phyloP scores from a whole-genome alignment of 2,797 vertebrate species.

The Rhynchonycteris naso region DNA sequence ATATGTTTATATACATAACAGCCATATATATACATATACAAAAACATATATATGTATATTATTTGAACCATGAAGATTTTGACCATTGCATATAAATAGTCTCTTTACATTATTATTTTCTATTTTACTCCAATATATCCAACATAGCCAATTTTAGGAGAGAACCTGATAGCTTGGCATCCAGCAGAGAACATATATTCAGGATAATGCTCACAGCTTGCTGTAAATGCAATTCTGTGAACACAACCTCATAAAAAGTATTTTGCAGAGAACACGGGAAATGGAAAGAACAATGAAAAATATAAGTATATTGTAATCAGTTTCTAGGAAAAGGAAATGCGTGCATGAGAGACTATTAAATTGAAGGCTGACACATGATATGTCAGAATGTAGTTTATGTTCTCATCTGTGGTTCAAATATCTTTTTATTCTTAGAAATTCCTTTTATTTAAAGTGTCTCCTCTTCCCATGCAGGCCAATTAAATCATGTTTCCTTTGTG shows the following conservation, averaged over 20 bases:
- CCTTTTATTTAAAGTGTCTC: constrained; percentile 31
- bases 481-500: constrained; percentile 50
- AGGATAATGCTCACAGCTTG: constrained; percentile 74
- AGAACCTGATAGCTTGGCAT: constrained; percentile 40
- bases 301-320: constrained; percentile 65
- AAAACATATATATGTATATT: not conserved
- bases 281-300: constrained; percentile 60
- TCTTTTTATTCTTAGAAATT: constrained; percentile 60
- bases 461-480: not conserved
- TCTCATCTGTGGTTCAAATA: constrained; percentile 51
- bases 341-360: constrained; percentile 46
- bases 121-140: constrained; percentile 64
- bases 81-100: constrained; percentile 46
- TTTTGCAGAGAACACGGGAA: constrained; percentile 66
- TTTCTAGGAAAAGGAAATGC: constrained; percentile 49
- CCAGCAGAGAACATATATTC: constrained; percentile 67
- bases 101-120: constrained; percentile 61
- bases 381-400: constrained; percentile 46
- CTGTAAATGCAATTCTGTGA: constrained; percentile 63
- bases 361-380: constrained; percentile 41
- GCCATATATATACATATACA: not conserved
- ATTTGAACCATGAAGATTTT: not conserved
- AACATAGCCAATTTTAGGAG: constrained; percentile 50
- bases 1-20: not conserved
- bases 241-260: constrained; percentile 62